Evolutionary conservation across 2,113 vertebrate species (phyloP), one percentile per base, ranked within the genome.

Genomic region (Lucifuga dentata): DNA sequence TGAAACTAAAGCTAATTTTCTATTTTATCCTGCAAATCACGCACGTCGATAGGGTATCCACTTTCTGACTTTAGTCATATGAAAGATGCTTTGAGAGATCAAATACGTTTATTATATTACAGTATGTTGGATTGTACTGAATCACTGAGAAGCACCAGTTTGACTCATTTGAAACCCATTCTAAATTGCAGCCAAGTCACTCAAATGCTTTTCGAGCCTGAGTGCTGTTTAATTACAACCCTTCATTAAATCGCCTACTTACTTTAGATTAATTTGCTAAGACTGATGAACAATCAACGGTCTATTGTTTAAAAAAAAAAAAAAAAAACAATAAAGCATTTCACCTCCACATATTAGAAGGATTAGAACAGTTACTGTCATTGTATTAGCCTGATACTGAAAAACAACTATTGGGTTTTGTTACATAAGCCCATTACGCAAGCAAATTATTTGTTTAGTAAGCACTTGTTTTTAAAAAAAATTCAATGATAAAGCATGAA

Each of bases 381-480:
- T 48, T 45, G 16, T 16, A 63, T 39, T 61, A 23, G 24, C 49
- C 15, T 64, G n/a, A 68, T 50, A 71, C 32, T 50, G 49, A 73
- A 19, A 61, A 55, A 23, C 38, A 36, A 40, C 73, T 81, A 7
- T 29, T 69, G 16, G 5, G 66, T 40, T 41, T 13, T 41, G 61
- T 84, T 66, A 50, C 57, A 58, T 75, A 69, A 80, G 17, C 50
- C 40, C 59, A 80, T 69, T 77, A 68, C 23, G 11, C 32, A 21
- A 58, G 11, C 15, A 57, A 62, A 49, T 32, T 10, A 55, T 53
- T 48, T 64, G 71, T 68, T 68, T 68, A 52, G 64, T 59, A 41
- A 32, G 39, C 23, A 21, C 41, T 40, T 16, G n/a, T 62, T 58
- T 68, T 64, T 23, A n/a, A n/a, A n/a, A 15, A 46, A 66, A 51